Conservation (phyloP, 1,140 invertebrate genomes). For the Ceratina japonica region DNA sequence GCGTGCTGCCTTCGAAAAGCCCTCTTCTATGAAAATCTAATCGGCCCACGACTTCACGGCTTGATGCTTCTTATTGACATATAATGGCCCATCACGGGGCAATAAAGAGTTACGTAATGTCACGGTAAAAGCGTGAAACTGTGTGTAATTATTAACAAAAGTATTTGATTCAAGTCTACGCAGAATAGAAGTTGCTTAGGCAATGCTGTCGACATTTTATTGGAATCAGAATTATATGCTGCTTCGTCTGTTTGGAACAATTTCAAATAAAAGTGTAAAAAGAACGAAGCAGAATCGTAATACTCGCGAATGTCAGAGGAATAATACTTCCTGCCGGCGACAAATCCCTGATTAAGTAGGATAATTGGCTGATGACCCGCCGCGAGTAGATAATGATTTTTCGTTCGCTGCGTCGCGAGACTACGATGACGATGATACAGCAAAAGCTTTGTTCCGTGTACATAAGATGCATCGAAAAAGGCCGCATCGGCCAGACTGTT, state of each 20-base stretch:
- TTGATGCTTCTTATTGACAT: not conserved
- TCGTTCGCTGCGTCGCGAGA: not conserved
- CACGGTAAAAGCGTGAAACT: not conserved
- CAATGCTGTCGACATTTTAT: too few species aligned
- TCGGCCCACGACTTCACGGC: constrained; percentile 33
- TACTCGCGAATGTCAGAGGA: too few species aligned
- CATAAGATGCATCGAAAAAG: too few species aligned
- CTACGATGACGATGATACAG: constrained; percentile 3
- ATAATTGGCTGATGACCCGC: not conserved
- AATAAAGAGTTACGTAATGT: not conserved
- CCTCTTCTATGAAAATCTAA: constrained; percentile 44
- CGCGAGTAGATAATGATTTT: not conserved
- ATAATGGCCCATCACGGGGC: not conserved
- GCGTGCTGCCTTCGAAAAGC: not conserved
- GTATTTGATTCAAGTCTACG: not conserved
- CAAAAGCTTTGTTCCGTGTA: constrained; percentile 34
- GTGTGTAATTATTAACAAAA: not conserved
- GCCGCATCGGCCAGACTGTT: constrained; percentile 25
- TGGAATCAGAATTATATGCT: too few species aligned
- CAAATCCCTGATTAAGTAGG: too few species aligned
- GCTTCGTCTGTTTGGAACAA: too few species aligned
- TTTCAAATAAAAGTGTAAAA: too few species aligned
- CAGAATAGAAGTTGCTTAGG: too few species aligned
- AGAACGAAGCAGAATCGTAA: too few species aligned
- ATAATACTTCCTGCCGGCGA: too few species aligned